These are phyloP conservation scores for Piliocolobus tephrosceles DNA, from an alignment of 2,113 vertebrate genomes.

Conservation along the genomic window DNA sequence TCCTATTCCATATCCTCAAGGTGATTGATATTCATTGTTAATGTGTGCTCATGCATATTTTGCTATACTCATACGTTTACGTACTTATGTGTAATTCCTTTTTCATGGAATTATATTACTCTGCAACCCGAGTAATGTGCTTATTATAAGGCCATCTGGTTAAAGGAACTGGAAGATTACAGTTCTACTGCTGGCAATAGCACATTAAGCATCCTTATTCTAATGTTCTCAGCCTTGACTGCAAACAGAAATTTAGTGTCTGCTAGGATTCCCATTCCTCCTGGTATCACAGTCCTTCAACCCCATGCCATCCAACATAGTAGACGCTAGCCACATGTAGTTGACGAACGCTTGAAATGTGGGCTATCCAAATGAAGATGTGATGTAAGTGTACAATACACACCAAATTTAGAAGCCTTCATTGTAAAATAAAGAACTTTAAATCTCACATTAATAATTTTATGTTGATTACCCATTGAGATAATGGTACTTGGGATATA, in stretches of 20 bases:
- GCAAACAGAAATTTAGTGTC: background rate
- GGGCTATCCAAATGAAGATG: background rate
- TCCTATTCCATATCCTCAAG: background rate
- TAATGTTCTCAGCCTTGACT: rapidly evolving
- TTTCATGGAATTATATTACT: background rate
- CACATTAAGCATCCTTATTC: background rate
- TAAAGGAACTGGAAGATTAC: background rate
- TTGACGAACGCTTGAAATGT: background rate
- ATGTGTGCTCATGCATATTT: background rate
- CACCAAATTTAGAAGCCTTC: background rate
- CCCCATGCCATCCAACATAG: background rate
- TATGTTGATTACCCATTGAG: background rate
- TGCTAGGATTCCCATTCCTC: background rate
- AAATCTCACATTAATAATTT: background rate
- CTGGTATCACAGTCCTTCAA: background rate
- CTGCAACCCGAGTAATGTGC: background rate
- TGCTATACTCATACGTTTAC: background rate
- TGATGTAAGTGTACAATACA: background rate
- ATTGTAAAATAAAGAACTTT: constrained; percentile 8
- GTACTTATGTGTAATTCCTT: background rate
- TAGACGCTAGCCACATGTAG: background rate
- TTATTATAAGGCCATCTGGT: background rate
- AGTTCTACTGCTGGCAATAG: background rate
- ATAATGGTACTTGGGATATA: background rate
- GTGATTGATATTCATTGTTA: background rate